Base-by-base conservation (phyloP, 2,797 vertebrate genomes). In the Heliangelus exortis region DNA sequence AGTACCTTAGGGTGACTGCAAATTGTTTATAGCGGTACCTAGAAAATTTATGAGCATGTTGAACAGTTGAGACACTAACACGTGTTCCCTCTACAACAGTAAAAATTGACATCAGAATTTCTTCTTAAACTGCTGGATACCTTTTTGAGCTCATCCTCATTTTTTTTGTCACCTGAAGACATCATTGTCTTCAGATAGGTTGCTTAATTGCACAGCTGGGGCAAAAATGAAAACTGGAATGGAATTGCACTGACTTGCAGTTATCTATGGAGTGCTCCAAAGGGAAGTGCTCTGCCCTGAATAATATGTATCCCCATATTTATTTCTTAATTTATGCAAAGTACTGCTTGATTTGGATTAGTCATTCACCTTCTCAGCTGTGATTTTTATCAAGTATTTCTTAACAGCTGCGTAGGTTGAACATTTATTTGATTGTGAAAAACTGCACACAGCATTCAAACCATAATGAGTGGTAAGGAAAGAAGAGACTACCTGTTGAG, bases 321-420 rank as follows among this genome's bases (percentile, higher is more conserved):
- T 85, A 87, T 96, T 88, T 93, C 92, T 92, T 93, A 95, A 95
- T 87, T 90, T 93, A 96, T 95, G 95, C 75, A 96, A 96, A 96
- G 57, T 62, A 55, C 41, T 84, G 54, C 79, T 94, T 92, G n/a
- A 50, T 92, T 92, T 90, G 66, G 61, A 77, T 96, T 85, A 95
- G 20, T 95, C 83, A 92, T 90, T 91, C 53, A 88, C 48, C 58
- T 91, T 89, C 63, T 95, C 65, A 88, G 66, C 45, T 81, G 59
- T 75, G 84, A 94, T 91, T 84, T 96, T 94, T 90, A 93, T 95
- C 73, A 86, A 77, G 39, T 13, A 3, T 95, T 94, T 94, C 79
- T 72, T 87, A 94, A 93, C 31, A 95, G 55, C 62, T 92, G 59
- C 0, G 0, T 76, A 84, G 51, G 82, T 84, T 92, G 62, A 89